phyloP scores from a whole-genome alignment of 2,797 vertebrate genomes.

The Muscicapa striata region DNA sequence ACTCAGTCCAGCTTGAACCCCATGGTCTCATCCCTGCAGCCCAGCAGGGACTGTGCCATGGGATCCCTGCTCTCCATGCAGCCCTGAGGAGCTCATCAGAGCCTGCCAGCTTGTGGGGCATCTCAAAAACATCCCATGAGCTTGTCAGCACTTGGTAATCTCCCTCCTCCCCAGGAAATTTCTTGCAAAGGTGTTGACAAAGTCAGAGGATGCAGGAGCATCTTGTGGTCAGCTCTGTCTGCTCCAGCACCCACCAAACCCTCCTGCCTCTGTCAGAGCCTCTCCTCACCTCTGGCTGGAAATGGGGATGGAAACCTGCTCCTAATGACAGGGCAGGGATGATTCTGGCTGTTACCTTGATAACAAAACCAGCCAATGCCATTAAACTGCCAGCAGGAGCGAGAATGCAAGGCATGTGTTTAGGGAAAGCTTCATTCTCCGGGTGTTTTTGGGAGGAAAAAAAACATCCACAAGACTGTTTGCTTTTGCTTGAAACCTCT shows the following conservation, averaged over 20 bases:
- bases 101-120: not conserved
- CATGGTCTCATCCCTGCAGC: fast-evolving
- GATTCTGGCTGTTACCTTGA: not conserved
- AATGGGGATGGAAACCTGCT: not conserved
- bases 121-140: not conserved
- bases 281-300: not conserved
- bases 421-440: not conserved
- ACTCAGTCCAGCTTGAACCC: not conserved
- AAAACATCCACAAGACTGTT: not conserved
- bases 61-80: not conserved
- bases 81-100: not conserved
- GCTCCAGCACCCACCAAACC: not conserved
- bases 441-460: not conserved
- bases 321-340: not conserved
- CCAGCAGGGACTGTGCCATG: fast-evolving
- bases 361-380: not conserved
- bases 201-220: not conserved
- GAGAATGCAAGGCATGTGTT: not conserved
- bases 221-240: not conserved
- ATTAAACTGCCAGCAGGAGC: not conserved
- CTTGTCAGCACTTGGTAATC: slow-evolving; percentile 14
- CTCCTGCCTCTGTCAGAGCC: not conserved
- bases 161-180: not conserved
- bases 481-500: slow-evolving; percentile 11
- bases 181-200: slow-evolving; percentile 20